Conservation (phyloP, 2,113 vertebrate species). For the Hypanus sabinus region DNA sequence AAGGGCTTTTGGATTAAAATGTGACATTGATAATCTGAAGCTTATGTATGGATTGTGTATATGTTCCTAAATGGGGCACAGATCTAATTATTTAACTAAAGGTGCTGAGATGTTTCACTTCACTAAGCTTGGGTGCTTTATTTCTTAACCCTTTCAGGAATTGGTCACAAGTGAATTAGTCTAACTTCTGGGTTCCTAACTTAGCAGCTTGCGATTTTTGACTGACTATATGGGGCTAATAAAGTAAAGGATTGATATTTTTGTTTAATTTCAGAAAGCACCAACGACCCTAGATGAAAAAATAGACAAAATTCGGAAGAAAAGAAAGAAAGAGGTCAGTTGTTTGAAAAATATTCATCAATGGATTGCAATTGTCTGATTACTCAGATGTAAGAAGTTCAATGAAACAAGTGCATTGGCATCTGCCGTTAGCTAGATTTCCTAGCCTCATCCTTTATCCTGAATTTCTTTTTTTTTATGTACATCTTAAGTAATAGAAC, state of each 20-base stretch:
- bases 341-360: neutral
- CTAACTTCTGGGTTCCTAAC: neutral
- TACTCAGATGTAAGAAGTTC: neutral
- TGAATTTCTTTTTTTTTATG: neutral
- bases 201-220: neutral
- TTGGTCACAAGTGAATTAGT: neutral
- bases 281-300: constrained; percentile 88
- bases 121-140: neutral
- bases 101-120: neutral
- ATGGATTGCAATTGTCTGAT: neutral
- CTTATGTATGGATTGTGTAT: neutral
- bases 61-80: neutral
- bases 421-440: neutral
- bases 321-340: constrained; percentile 71
- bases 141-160: neutral
- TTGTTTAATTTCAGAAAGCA: constrained; percentile 57
- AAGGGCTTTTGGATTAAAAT: neutral
- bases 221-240: neutral
- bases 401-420: neutral
- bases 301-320: constrained; percentile 83
- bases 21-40: neutral
- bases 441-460: neutral
- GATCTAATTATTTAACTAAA: neutral
- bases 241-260: neutral
- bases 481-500: neutral